Evolutionary conservation across 2,113 vertebrate genomes (phyloP).

Genomic region (Oreochromis tanganicae): DNA sequence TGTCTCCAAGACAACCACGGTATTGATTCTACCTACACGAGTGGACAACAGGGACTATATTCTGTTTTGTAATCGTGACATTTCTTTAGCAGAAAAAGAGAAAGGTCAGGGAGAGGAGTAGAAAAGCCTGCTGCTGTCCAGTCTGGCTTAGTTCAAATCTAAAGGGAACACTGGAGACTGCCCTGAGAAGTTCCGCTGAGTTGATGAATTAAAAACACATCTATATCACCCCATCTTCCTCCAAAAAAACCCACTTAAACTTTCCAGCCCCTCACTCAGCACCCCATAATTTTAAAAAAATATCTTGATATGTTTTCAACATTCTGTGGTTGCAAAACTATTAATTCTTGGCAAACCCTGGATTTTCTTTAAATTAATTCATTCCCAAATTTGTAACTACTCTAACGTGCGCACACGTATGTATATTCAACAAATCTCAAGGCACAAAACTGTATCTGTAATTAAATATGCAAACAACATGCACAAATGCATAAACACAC

Average conservation of each 20-base stretch:
- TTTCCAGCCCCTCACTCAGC: conserved; percentile 81
- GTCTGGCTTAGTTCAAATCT: background rate
- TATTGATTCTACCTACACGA: conserved; percentile 61
- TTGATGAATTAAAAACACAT: conserved; percentile 60
- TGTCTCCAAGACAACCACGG: conserved; percentile 32
- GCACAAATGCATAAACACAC: background rate
- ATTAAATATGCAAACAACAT: background rate
- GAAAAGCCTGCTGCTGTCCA: background rate
- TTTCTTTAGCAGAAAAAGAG: conserved; percentile 24
- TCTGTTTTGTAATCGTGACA: background rate
- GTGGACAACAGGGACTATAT: background rate
- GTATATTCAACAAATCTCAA: background rate
- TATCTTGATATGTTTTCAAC: conserved; percentile 74
- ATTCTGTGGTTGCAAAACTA: conserved; percentile 77
- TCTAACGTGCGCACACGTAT: background rate
- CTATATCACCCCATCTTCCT: conserved; percentile 35
- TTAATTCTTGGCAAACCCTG: conserved; percentile 74
- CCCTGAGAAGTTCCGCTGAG: conserved; percentile 4
- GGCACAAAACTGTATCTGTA: background rate
- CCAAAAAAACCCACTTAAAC: conserved; percentile 39
- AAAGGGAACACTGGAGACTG: conserved; percentile 28
- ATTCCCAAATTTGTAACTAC: background rate
- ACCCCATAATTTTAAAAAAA: conserved; percentile 77
- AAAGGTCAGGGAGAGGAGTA: background rate
- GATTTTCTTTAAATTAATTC: conserved; percentile 29